A percentile compares a stretch with the other conserved stretches of the same genome.
phyloP scores from a whole-genome alignment of 2,113 vertebrate genomes.

The Vombatus ursinus region DNA sequence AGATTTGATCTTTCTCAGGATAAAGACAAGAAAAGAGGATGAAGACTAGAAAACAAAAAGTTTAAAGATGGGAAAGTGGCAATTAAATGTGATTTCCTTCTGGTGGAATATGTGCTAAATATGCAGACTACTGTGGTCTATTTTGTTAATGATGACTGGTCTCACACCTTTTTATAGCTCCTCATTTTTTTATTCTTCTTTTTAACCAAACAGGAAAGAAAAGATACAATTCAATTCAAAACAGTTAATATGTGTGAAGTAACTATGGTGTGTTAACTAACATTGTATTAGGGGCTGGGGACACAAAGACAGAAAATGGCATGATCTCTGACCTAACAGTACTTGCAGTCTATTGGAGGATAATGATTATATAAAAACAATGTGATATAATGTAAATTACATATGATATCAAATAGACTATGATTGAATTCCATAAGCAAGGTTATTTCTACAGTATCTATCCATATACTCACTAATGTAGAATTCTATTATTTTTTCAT shows the following conservation, averaged over 20 bases:
- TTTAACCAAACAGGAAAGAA: background rate
- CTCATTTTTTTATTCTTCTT: background rate
- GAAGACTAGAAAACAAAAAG: background rate
- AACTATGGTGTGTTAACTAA: background rate
- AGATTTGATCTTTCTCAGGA: background rate
- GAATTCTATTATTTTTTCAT: constrained; percentile 3
- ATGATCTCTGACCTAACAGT: background rate
- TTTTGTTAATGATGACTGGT: background rate
- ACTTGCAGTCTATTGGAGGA: background rate
- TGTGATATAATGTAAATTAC: background rate
- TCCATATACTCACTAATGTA: background rate
- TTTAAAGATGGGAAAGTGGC: background rate
- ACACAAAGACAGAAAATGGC: background rate
- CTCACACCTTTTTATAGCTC: background rate
- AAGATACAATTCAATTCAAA: background rate
- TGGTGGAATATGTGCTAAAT: background rate
- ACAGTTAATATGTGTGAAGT: background rate
- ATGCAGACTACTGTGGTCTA: background rate
- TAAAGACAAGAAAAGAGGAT: background rate
- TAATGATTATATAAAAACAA: background rate
- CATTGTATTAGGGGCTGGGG: background rate
- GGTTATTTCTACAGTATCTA: background rate
- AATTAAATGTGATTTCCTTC: background rate
- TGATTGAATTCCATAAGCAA: background rate
- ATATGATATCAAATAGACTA: background rate